Percentiles rank a stretch among this genome's conserved stretches.
phyloP scores from a whole-genome alignment of 2,888 invertebrate genomes.

The Gandaritis pyraliata region DNA sequence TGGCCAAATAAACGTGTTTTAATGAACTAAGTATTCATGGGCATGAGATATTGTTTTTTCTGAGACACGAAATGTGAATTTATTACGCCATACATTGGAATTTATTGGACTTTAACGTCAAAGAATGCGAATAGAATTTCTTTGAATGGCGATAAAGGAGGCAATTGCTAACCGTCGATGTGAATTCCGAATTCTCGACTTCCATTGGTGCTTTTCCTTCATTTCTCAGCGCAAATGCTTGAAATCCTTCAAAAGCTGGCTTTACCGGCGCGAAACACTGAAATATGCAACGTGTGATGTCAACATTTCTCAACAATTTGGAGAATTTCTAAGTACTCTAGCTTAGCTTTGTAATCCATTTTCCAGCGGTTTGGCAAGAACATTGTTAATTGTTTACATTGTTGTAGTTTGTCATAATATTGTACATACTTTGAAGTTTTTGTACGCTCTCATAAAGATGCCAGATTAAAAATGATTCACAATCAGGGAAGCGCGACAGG shows the following conservation, averaged over 20 bases:
- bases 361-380: conserved; percentile 32
- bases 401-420: conserved; percentile 26
- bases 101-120: conserved; percentile 28
- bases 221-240: conserved; percentile 51
- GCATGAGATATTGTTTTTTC: conserved; percentile 4
- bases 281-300: conserved; percentile 51
- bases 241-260: conserved; percentile 61
- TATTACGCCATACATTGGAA: conserved; percentile 18
- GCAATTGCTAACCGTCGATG: conserved; percentile 34
- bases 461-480: conserved; percentile 3
- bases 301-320: conserved; percentile 56
- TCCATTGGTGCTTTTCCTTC: conserved; percentile 34
- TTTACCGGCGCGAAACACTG: conserved; percentile 38
- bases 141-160: conserved; percentile 38
- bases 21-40: not conserved
- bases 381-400: conserved; percentile 30
- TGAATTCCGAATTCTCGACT: conserved; percentile 35
- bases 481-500: not conserved
- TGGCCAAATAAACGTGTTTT: not conserved
- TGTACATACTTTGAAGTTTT: not conserved
- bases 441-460: conserved; percentile 3
- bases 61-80: conserved; percentile 17
- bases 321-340: conserved; percentile 47
- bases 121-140: conserved; percentile 31
- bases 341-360: conserved; percentile 46